phyloP scores from a whole-genome alignment of 2,797 vertebrate genomes.

The Borostomias antarcticus region DNA sequence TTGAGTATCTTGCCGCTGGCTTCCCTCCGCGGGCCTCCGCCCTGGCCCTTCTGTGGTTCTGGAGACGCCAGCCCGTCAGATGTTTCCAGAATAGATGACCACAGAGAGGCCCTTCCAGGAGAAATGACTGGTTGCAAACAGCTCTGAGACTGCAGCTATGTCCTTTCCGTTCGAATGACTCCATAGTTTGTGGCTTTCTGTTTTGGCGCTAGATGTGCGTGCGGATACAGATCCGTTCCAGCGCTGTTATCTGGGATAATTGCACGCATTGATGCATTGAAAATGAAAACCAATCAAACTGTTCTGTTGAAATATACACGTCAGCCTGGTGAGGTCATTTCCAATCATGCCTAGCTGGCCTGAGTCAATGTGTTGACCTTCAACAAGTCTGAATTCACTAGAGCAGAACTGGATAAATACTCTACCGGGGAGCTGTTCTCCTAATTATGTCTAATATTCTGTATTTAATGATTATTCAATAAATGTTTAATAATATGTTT shows the following conservation, averaged over 20 bases:
- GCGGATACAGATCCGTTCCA: not conserved
- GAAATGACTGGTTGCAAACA: constrained; percentile 63
- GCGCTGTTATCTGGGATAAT: constrained; percentile 21
- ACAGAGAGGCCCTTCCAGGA: constrained; percentile 67
- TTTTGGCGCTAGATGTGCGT: not conserved
- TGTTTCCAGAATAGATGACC: constrained; percentile 69
- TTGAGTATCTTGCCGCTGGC: constrained; percentile 33
- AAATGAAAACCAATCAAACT: not conserved
- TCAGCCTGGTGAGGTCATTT: constrained; percentile 7
- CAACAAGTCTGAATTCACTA: no score
- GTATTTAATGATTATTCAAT: constrained; percentile 12
- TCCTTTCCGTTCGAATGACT: constrained; percentile 1
- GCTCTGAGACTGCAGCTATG: not conserved
- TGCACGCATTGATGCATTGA: constrained; percentile 15
- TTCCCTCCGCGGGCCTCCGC: constrained; percentile 49
- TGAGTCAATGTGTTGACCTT: no score
- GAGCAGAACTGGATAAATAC: no score
- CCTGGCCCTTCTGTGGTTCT: constrained; percentile 73
- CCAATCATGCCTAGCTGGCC: no score
- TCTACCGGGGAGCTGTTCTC: no score
- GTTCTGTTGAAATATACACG: constrained; percentile 24
- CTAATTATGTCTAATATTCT: not conserved
- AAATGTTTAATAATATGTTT: no score
- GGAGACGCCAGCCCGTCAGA: constrained; percentile 73
- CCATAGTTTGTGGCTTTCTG: not conserved